These are phyloP conservation scores for Thamnophis elegans DNA, from an alignment of 2,797 vertebrate genomes.

Conservation along the genomic window DNA sequence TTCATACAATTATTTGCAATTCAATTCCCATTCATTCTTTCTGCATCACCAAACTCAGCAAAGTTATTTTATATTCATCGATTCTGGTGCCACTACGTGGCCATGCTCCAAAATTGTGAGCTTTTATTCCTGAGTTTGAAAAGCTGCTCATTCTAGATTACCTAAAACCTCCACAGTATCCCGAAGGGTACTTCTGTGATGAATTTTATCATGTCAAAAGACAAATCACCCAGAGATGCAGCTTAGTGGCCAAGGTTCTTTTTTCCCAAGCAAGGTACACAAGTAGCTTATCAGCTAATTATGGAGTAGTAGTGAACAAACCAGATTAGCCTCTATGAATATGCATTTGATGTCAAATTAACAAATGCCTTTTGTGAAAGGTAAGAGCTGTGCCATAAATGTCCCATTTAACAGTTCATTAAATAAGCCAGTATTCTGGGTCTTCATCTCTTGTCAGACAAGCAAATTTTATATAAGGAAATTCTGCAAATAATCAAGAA, in stretches of 20 bases:
- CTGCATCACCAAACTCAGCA: not conserved
- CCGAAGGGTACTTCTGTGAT: not conserved
- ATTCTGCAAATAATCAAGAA: slow-evolving; percentile 20
- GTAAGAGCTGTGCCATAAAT: slow-evolving; percentile 24
- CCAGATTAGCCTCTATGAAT: not conserved
- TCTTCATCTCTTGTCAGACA: slow-evolving; percentile 32
- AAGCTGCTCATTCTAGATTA: not conserved
- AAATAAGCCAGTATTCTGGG: slow-evolving; percentile 25
- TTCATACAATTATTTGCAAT: not conserved
- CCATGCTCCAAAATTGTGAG: not conserved
- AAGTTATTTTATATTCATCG: not conserved
- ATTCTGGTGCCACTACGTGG: not conserved
- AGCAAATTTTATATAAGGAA: slow-evolving; percentile 27
- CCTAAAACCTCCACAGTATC: not conserved
- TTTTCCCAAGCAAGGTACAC: not conserved
- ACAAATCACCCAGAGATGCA: not conserved
- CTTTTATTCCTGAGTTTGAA: not conserved
- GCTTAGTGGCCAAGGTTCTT: not conserved
- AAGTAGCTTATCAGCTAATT: not conserved
- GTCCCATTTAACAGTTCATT: slow-evolving; percentile 30
- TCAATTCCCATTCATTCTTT: not conserved
- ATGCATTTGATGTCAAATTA: not conserved
- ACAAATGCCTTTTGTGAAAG: not conserved
- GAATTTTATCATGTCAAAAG: not conserved
- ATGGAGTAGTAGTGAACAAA: not conserved